Percentiles rank a stretch among this genome's conserved stretches.
Conservation (phyloP, 2,797 vertebrate species). For the Lithobates pipiens region DNA sequence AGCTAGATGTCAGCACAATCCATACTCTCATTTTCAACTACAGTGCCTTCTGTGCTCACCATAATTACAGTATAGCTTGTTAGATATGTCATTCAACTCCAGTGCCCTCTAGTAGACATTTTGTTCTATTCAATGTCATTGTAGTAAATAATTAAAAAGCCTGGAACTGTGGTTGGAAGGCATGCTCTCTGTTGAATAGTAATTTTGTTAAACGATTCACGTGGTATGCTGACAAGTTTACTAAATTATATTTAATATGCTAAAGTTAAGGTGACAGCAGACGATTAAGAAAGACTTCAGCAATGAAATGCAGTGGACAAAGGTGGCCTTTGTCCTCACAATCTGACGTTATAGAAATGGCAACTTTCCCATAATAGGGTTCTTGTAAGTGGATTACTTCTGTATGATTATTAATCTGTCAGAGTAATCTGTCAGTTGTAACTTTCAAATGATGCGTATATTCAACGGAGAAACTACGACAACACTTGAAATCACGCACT, state of each 20-base stretch:
- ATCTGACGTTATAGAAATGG: background rate
- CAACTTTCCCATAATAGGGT: background rate
- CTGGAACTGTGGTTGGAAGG: slow-evolving; percentile 19
- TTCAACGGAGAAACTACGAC: background rate
- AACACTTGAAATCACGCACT: background rate
- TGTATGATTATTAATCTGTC: background rate
- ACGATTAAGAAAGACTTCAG: background rate
- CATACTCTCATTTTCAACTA: background rate
- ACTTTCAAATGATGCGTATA: background rate
- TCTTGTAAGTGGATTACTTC: background rate
- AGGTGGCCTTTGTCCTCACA: background rate
- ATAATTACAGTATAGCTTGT: slow-evolving; percentile 20
- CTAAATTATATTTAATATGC: slow-evolving; percentile 23
- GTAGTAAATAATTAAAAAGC: slow-evolving; percentile 56
- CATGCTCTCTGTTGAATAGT: slow-evolving; percentile 39
- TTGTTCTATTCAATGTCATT: slow-evolving; percentile 49
- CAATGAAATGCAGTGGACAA: background rate
- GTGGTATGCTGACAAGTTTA: slow-evolving; percentile 29
- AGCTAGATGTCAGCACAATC: slow-evolving; percentile 25
- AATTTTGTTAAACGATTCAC: slow-evolving; percentile 37
- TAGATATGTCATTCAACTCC: slow-evolving; percentile 16
- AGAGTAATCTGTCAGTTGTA: background rate
- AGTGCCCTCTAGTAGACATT: slow-evolving; percentile 46
- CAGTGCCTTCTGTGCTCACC: background rate
- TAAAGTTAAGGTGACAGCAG: slow-evolving; percentile 1